Evolutionary conservation across 2,888 invertebrate species (phyloP).

Genomic region (Exocentrus adspersus): DNA sequence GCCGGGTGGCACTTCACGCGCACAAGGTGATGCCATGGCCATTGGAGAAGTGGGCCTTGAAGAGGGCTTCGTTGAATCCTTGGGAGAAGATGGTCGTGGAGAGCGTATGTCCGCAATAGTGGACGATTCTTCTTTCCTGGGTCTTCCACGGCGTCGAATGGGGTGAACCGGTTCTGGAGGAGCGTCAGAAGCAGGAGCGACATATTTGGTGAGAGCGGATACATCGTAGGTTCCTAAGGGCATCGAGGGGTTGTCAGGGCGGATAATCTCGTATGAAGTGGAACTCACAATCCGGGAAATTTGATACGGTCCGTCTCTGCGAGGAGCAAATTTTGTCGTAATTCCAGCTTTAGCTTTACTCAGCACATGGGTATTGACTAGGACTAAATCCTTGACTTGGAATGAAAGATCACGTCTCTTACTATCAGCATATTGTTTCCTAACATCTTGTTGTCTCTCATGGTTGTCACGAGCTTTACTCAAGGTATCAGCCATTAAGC

Average conservation of each 20-base stretch:
- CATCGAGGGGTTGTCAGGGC: neutral
- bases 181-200: neutral
- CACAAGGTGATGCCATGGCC: neutral
- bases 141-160: neutral
- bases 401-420: neutral
- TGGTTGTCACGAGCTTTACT: neutral
- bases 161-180: neutral
- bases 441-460: neutral
- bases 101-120: too few relatives aligned
- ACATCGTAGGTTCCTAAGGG: conserved; percentile 1
- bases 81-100: neutral
- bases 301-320: conserved; percentile 16
- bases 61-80: too few relatives aligned
- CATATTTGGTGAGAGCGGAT: neutral
- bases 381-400: conserved; percentile 1
- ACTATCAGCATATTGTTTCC: conserved; percentile 2
- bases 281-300: neutral
- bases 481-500: neutral
- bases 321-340: conserved; percentile 19
- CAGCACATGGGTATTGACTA: conserved; percentile 10
- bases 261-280: neutral
- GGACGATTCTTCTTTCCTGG: neutral
- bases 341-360: neutral
- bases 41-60: too few relatives aligned
- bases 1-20: neutral